These are phyloP conservation scores for Holotrichia oblita DNA, from an alignment of 1,140 invertebrate genomes.

Conservation along the genomic window DNA sequence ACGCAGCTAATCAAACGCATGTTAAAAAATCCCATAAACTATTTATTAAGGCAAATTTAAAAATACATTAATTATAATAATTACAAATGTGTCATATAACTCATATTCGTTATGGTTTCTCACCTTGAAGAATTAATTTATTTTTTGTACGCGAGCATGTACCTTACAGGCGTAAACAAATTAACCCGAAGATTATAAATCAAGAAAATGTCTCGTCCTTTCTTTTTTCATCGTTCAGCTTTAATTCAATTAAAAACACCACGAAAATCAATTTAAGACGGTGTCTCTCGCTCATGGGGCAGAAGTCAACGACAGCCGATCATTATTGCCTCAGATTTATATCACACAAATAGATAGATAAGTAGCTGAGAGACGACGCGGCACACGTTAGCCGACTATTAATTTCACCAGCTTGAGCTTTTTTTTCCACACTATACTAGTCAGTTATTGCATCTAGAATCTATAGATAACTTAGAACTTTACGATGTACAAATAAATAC, in stretches of 20 bases:
- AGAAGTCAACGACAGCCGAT: neutral
- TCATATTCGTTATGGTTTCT: constrained; percentile 16
- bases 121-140: constrained; percentile 4
- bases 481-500: constrained; percentile 23
- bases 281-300: neutral
- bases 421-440: neutral
- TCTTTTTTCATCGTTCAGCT: neutral
- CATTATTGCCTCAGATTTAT: constrained; percentile 8
- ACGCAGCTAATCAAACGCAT: neutral
- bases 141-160: neutral
- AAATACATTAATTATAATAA: constrained; percentile 19
- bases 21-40: neutral
- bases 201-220: neutral
- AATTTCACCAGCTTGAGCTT: neutral
- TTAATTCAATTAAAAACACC: neutral
- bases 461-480: constrained; percentile 12
- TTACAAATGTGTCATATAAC: constrained; percentile 4
- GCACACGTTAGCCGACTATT: neutral
- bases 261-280: constrained; percentile 2
- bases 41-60: constrained; percentile 14
- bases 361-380: neutral
- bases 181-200: constrained; percentile 13
- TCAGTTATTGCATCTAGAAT: neutral
- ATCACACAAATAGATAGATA: neutral
- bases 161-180: constrained; percentile 16